A percentile compares a stretch with the other conserved stretches of the same genome.
These are phyloP conservation scores for Hucho hucho DNA, from an alignment of 2,113 vertebrate species.

Conservation along the genomic window DNA sequence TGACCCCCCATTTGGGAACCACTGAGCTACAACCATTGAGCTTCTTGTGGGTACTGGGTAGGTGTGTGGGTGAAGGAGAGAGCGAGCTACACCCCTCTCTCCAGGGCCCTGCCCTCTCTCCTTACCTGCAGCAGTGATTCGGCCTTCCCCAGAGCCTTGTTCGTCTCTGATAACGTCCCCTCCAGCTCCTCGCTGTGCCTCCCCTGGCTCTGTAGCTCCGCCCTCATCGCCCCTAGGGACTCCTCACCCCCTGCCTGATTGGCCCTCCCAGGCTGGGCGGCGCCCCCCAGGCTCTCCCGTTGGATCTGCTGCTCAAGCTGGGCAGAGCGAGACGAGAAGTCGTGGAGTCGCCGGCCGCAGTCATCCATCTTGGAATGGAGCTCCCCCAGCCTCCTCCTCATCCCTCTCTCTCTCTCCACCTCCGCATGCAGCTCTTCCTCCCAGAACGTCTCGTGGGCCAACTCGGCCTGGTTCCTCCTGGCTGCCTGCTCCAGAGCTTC, in stretches of 20 bases:
- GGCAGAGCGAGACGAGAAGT: slow-evolving; percentile 77
- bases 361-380: slow-evolving; percentile 86
- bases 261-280: slow-evolving; percentile 39
- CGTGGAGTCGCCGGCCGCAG: slow-evolving; percentile 81
- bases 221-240: slow-evolving; percentile 75
- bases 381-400: slow-evolving; percentile 79
- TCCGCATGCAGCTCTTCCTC: slow-evolving; percentile 84
- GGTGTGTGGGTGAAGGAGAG: slow-evolving; percentile 21
- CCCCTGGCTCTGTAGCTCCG: slow-evolving; percentile 80
- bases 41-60: slow-evolving; percentile 34
- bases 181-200: slow-evolving; percentile 80
- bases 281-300: slow-evolving; percentile 65
- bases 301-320: slow-evolving; percentile 86
- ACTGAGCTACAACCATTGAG: background rate
- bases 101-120: slow-evolving; percentile 42
- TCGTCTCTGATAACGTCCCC: slow-evolving; percentile 79
- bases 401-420: slow-evolving; percentile 78
- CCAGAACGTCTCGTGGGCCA: slow-evolving; percentile 87
- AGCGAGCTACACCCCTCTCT: slow-evolving; percentile 45
- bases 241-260: slow-evolving; percentile 66
- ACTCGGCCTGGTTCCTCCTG: slow-evolving; percentile 80
- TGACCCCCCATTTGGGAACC: no score
- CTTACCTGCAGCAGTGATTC: slow-evolving; percentile 88
- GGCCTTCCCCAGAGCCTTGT: slow-evolving; percentile 83
- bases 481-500: slow-evolving; percentile 76